phyloP scores from a whole-genome alignment of 2,797 vertebrate species.

The Phrynocephalus vlangalii region DNA sequence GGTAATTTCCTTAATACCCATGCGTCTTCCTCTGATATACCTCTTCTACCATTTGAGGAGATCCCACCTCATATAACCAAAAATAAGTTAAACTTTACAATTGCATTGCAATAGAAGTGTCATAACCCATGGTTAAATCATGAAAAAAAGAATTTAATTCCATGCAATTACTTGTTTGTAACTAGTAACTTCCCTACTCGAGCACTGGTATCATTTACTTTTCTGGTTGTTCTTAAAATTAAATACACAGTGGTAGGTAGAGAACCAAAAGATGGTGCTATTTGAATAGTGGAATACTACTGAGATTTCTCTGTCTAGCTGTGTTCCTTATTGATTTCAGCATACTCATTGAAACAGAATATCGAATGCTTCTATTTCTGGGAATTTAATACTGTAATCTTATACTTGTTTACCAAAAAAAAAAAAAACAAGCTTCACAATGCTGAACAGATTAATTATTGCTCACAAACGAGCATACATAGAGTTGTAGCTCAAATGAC shows the following conservation, averaged over 20 bases:
- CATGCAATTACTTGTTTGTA: background rate
- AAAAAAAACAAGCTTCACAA: background rate
- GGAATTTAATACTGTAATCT: background rate
- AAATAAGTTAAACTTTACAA: too few relatives aligned
- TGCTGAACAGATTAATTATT: background rate
- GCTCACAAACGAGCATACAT: background rate
- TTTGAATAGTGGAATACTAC: conserved; percentile 43
- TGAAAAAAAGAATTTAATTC: background rate
- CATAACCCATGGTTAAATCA: too few relatives aligned
- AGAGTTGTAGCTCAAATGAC: background rate
- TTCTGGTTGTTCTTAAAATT: background rate
- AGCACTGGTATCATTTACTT: background rate
- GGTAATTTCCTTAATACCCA: too few relatives aligned
- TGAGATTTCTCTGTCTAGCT: background rate
- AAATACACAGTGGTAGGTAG: fast-evolving
- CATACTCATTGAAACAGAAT: background rate
- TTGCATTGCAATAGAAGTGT: background rate
- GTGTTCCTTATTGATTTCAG: background rate
- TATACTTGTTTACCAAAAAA: background rate
- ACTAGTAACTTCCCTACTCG: background rate
- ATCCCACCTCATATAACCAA: too few relatives aligned
- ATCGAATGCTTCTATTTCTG: background rate
- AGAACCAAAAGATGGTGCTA: conserved; percentile 68
- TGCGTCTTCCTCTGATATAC: too few relatives aligned
- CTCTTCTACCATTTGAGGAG: too few relatives aligned